These are phyloP conservation scores for Ichneumoninae sp. DNA, from an alignment of 2,888 invertebrate genomes.

Conservation along the genomic window DNA sequence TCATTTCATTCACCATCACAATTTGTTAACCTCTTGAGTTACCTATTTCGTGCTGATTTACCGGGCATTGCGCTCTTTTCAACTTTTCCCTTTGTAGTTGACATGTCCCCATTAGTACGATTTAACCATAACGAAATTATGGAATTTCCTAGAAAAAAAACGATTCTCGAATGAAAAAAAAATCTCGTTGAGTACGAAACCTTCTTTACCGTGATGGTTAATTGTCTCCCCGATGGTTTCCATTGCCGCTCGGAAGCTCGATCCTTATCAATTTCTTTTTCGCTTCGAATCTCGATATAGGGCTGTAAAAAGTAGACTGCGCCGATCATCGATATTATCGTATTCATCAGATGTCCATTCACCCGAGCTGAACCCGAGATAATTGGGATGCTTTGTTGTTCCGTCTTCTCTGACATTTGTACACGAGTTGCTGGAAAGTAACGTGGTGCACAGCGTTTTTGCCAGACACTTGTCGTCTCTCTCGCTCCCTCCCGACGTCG, in stretches of 20 bases:
- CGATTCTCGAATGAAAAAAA: background rate
- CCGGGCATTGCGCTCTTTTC: too few species aligned
- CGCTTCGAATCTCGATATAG: background rate
- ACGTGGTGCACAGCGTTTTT: slow-evolving; percentile 15
- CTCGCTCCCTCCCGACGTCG: slow-evolving; percentile 2
- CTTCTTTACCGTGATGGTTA: background rate
- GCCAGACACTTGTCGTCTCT: slow-evolving; percentile 39
- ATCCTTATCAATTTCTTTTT: background rate
- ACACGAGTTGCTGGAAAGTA: slow-evolving; percentile 29
- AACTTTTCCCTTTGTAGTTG: too few species aligned
- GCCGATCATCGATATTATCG: background rate
- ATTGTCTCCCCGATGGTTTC: background rate
- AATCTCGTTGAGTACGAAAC: background rate
- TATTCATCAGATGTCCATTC: background rate
- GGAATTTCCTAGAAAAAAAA: background rate
- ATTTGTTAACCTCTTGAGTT: background rate
- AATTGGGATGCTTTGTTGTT: slow-evolving; percentile 29
- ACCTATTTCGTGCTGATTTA: background rate
- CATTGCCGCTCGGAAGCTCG: background rate
- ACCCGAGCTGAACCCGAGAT: slow-evolving; percentile 25
- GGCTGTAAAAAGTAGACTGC: background rate
- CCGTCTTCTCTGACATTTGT: background rate
- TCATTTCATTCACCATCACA: background rate
- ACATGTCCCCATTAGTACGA: too few species aligned
- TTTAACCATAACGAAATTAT: too few species aligned